Evolutionary conservation across 2,113 vertebrate genomes (phyloP).

Genomic region (Caranx melampygus): DNA sequence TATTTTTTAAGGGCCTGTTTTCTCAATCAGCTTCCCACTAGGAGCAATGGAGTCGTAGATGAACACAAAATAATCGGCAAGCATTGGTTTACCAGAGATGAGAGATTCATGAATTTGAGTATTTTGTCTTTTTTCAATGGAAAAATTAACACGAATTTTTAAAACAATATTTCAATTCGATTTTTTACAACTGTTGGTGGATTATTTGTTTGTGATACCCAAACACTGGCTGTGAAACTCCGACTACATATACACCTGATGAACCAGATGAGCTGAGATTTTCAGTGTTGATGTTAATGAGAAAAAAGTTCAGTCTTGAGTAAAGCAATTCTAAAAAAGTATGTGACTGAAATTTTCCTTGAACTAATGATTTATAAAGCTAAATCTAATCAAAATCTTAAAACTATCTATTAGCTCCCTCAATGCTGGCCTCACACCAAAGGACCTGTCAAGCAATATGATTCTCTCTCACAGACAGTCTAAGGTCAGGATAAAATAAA

Average conservation of each 20-base stretch:
- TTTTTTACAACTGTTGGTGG: too few relatives aligned
- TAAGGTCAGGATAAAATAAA: too few relatives aligned
- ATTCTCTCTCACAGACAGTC: too few relatives aligned
- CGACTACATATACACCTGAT: too few relatives aligned
- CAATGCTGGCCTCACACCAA: too few relatives aligned
- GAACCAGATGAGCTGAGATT: too few relatives aligned
- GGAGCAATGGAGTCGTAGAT: not conserved
- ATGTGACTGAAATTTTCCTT: not conserved
- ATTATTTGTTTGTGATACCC: not conserved
- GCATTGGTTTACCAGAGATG: not conserved
- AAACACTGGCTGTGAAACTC: not conserved
- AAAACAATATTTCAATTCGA: not conserved
- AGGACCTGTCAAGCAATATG: too few relatives aligned
- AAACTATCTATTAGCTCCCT: too few relatives aligned
- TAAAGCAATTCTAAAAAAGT: not conserved
- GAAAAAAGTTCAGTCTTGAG: not conserved
- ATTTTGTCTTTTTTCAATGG: not conserved
- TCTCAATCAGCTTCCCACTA: not conserved
- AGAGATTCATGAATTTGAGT: not conserved
- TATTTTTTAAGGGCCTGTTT: not conserved
- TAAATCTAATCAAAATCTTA: too few relatives aligned
- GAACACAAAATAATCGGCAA: slow-evolving; percentile 3
- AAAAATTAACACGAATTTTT: too few relatives aligned
- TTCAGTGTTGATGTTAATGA: not conserved
- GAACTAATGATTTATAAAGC: not conserved